Evolutionary conservation across 2,113 vertebrate genomes (phyloP).

Genomic region (Dunckerocampus dactyliophorus): DNA sequence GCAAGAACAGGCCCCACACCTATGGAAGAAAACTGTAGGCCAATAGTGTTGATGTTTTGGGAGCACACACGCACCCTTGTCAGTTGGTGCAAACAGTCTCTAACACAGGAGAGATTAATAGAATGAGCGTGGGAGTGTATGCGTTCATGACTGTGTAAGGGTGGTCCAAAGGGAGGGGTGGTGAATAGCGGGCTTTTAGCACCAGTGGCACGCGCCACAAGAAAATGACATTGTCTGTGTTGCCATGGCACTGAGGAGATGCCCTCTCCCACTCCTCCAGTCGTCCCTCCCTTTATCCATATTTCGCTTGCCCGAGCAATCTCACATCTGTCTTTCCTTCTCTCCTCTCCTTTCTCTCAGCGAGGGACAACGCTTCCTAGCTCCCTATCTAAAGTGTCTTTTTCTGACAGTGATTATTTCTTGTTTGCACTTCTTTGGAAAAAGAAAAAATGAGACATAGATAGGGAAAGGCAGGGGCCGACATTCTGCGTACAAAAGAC

Average conservation of each 20-base stretch:
- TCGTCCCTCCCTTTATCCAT: conserved; percentile 40
- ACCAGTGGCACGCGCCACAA: conserved; percentile 26
- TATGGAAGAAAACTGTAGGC: conserved; percentile 40
- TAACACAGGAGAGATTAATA: conserved; percentile 53
- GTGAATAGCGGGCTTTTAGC: conserved; percentile 6
- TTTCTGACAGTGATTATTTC: conserved; percentile 47
- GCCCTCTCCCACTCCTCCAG: conserved; percentile 6
- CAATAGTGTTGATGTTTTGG: background rate
- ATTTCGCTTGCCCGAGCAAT: conserved; percentile 17
- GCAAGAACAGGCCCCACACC: conserved; percentile 40
- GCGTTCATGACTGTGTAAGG: conserved; percentile 23
- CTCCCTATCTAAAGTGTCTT: conserved; percentile 41
- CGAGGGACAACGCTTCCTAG: conserved; percentile 28
- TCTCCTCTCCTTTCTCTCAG: conserved; percentile 4
- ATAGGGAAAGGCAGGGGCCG: background rate
- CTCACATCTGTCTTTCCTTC: conserved; percentile 17
- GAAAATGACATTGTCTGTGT: conserved; percentile 48
- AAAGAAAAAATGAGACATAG: conserved; percentile 15
- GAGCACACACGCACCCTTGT: background rate
- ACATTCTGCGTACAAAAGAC: background rate
- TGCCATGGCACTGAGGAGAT: conserved; percentile 28
- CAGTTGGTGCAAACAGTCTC: conserved; percentile 51
- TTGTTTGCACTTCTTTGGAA: conserved; percentile 49
- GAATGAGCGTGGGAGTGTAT: conserved; percentile 37
- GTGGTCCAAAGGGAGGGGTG: background rate